These are phyloP conservation scores for Pegoplata infirma DNA, from an alignment of 2,888 invertebrate genomes.

Conservation along the genomic window DNA sequence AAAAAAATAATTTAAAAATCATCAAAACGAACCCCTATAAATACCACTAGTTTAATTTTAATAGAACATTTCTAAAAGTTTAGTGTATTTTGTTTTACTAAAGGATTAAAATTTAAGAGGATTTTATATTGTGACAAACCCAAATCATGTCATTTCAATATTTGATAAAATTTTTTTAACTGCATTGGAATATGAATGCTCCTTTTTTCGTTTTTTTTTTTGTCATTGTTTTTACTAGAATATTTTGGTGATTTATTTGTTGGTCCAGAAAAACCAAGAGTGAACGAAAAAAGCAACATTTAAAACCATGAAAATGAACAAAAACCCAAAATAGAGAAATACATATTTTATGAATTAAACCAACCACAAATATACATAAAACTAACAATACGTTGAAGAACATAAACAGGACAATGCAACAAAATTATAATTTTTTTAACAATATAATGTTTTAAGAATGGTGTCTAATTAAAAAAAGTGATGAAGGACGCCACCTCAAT, in stretches of 20 bases:
- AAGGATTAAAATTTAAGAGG: not conserved
- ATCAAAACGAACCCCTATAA: too few relatives aligned
- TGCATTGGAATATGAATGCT: not conserved
- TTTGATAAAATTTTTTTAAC: not conserved
- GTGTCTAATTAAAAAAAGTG: too few relatives aligned
- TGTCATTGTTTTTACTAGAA: too few relatives aligned
- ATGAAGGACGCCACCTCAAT: too few relatives aligned
- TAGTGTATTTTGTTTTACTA: not conserved
- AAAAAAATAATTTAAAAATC: too few relatives aligned
- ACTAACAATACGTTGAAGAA: not conserved
- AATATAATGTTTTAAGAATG: too few relatives aligned
- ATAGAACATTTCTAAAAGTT: too few relatives aligned
- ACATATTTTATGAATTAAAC: not conserved
- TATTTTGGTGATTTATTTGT: not conserved
- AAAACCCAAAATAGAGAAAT: not conserved
- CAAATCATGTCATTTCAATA: slow-evolving; percentile 4
- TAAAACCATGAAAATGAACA: not conserved
- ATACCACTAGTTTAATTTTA: too few relatives aligned
- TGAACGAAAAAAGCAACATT: not conserved
- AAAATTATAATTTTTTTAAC: too few relatives aligned
- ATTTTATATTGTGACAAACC: slow-evolving; percentile 10
- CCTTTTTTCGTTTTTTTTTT: too few relatives aligned
- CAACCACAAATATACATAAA: not conserved
- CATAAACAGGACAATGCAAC: too few relatives aligned
- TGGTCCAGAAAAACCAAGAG: not conserved